Percentiles rank a stretch among this genome's conserved stretches.
phyloP scores from a whole-genome alignment of 2,113 vertebrate genomes.

The Theropithecus gelada region DNA sequence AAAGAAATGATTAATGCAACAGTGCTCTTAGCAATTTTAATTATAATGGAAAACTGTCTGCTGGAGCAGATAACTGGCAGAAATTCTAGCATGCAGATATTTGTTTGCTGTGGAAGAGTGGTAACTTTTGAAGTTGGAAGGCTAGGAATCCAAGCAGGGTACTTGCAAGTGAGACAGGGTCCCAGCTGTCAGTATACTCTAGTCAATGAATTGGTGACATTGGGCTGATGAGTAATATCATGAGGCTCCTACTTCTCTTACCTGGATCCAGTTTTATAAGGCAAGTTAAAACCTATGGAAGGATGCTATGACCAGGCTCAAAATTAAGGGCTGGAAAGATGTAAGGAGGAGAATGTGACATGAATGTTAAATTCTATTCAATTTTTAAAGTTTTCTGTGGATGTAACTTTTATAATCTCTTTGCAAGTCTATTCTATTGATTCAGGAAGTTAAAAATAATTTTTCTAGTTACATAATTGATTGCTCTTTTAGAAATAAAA shows the following conservation, averaged over 20 bases:
- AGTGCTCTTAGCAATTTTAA: not conserved
- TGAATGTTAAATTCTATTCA: not conserved
- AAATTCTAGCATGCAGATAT: not conserved
- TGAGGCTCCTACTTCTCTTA: not conserved
- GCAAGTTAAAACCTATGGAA: not conserved
- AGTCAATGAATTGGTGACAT: not conserved
- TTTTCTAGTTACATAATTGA: constrained; percentile 4
- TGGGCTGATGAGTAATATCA: not conserved
- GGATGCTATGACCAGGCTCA: not conserved
- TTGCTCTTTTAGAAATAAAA: not conserved
- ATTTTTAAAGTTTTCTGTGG: not conserved
- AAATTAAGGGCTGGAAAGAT: not conserved
- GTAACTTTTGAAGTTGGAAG: not conserved
- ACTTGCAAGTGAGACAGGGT: not conserved
- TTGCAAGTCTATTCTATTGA: not conserved
- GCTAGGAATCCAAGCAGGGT: not conserved
- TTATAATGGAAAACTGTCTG: not conserved
- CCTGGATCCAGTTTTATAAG: not conserved
- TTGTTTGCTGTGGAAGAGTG: not conserved
- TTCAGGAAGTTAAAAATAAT: not conserved
- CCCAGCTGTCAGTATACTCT: not conserved
- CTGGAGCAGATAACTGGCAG: not conserved
- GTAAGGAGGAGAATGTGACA: not conserved
- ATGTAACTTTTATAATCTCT: not conserved
- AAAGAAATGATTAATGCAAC: not conserved